These are phyloP conservation scores for Micrastur ruficollis DNA, from an alignment of 2,797 vertebrate genomes.

Conservation along the genomic window DNA sequence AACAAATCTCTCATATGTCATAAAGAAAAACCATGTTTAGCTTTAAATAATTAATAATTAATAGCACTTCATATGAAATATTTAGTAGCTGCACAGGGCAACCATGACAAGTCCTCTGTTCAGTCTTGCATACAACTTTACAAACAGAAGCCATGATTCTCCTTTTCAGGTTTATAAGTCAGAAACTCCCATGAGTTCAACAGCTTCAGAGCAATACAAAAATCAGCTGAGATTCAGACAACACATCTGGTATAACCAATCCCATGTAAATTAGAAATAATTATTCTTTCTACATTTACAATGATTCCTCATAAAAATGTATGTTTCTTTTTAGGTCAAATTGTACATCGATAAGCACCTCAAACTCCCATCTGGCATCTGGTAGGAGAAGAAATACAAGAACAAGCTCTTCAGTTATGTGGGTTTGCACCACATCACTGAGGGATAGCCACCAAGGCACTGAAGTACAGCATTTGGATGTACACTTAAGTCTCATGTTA, in stretches of 20 bases:
- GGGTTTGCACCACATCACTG: background rate
- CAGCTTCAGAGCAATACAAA: background rate
- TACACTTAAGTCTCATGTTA: background rate
- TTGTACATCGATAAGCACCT: background rate
- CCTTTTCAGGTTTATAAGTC: background rate
- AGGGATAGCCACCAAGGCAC: background rate
- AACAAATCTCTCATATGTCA: background rate
- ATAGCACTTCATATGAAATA: slow-evolving; percentile 4
- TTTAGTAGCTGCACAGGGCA: background rate
- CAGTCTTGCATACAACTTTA: background rate
- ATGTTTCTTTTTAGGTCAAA: background rate
- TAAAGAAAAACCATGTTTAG: background rate
- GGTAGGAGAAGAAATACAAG: background rate
- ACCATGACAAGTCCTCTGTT: background rate
- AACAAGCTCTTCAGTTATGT: background rate
- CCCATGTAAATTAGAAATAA: background rate
- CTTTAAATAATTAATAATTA: slow-evolving; percentile 19
- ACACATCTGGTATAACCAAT: background rate
- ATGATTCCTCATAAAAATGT: background rate
- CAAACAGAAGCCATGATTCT: background rate
- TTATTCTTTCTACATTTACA: background rate
- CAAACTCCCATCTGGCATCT: background rate
- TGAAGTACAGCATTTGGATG: background rate
- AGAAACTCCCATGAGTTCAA: background rate
- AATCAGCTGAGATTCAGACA: background rate